phyloP scores from a whole-genome alignment of 2,797 vertebrate genomes.

The Simalia tracyae region DNA sequence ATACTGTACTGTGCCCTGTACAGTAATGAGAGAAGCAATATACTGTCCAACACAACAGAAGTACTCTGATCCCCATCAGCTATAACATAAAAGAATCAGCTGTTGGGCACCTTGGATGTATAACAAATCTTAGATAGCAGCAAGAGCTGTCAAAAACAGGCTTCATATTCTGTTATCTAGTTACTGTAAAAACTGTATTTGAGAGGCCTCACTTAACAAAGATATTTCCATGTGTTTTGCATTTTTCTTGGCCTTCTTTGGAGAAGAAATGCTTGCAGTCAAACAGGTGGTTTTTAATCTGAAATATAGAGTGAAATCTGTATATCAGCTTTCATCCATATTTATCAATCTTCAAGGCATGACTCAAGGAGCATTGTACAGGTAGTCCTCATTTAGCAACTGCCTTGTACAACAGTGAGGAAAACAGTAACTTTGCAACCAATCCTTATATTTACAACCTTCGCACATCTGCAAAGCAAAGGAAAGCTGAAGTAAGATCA shows the following conservation, averaged over 20 bases:
- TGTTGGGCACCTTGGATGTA: background rate
- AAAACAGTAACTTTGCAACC: too few relatives aligned
- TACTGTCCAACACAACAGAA: background rate
- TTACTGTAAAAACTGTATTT: background rate
- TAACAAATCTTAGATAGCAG: background rate
- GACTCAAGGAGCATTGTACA: background rate
- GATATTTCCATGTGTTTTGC: background rate
- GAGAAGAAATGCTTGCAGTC: too few relatives aligned
- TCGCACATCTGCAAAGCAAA: too few relatives aligned
- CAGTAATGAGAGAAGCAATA: background rate
- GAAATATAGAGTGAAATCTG: background rate
- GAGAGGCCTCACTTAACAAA: background rate
- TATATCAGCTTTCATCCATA: background rate
- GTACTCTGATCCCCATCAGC: background rate
- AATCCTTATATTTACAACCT: too few relatives aligned
- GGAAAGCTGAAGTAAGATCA: too few relatives aligned
- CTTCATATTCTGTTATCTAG: background rate
- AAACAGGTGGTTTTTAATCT: background rate
- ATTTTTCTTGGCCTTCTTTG: background rate
- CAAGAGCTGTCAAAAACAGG: background rate
- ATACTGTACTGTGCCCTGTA: background rate
- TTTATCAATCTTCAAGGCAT: background rate
- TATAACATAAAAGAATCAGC: background rate
- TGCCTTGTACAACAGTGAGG: too few relatives aligned
- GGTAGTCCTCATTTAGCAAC: too few relatives aligned